A percentile compares a stretch with the other conserved stretches of the same genome.
These are phyloP conservation scores for Chrysocyon brachyurus DNA, from an alignment of 2,797 vertebrate species.

Conservation along the genomic window DNA sequence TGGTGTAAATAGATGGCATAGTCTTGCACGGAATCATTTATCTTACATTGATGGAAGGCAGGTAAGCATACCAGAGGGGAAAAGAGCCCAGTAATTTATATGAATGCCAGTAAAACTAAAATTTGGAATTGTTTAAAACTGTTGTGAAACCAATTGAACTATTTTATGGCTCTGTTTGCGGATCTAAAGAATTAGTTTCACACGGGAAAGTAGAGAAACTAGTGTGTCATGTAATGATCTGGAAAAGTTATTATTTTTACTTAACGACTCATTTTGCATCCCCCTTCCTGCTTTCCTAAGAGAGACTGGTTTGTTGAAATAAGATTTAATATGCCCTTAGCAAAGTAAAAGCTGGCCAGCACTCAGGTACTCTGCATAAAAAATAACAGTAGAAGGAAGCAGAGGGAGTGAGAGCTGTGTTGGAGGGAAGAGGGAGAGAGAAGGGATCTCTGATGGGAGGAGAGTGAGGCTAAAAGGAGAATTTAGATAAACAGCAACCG, in stretches of 20 bases:
- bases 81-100: neutral
- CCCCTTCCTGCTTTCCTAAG: neutral
- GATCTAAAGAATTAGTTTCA: neutral
- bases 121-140: neutral
- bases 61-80: neutral
- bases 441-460: no score
- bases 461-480: neutral
- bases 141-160: neutral
- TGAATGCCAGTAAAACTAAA: neutral
- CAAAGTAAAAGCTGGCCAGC: neutral
- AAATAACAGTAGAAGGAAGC: neutral
- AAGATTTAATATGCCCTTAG: neutral
- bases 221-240: neutral
- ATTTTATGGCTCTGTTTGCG: neutral
- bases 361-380: neutral
- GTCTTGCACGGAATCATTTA: neutral
- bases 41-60: neutral
- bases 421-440: neutral
- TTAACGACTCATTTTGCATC: neutral
- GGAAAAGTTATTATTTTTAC: constrained; percentile 17
- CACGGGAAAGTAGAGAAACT: neutral
- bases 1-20: neutral
- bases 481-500: neutral
- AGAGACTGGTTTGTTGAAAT: neutral
- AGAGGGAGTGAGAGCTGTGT: neutral